Base-by-base conservation (phyloP, 2,888 invertebrate species). In the Drosophila sordidapex region DNA sequence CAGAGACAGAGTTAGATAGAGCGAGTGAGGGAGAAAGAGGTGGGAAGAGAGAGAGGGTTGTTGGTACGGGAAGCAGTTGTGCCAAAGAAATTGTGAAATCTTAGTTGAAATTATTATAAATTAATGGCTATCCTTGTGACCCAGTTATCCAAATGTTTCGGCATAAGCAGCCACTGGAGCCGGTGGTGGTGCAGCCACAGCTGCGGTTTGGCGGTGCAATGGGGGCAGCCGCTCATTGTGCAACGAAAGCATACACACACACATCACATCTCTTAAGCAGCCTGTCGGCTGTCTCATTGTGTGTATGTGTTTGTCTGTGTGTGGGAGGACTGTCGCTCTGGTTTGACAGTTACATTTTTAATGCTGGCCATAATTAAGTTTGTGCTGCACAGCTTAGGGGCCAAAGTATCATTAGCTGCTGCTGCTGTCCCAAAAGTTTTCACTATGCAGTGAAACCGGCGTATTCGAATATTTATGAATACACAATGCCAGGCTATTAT, bases 91-190 rank as follows among this genome's bases (percentile, higher is more conserved):
- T 85, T 90, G 74, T 85, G 78, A 90, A 87, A 90, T 90, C 90
- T 90, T 90, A 90, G 90, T 74, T 88, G 87, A 87, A 87, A 87
- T 90, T 90, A 87, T 87, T 87, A 87, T 90, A 90, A 90, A 87
- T 87, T 87, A 87, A 87, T 87, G 90, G 87, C 77, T 78, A 87
- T 87, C 90, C 87, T 83, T 88, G 89, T 87, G 87, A 90, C 87
- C 87, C 75, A 87, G 83, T 87, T 90, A 70, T 71, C 64, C 72
- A 75, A 87, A 84, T 87, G 82, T 79, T 87, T 81, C 84, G 84
- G 54, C 60, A 81, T 78, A 81, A 78, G 81, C 81, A 81, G 81
- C 68, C 54, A 35, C 40, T 58, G 58, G 38, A 52, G 67, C 48
- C 29, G 58, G 62, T 11, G 62, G 56, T 56, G 60, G 53, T 43